These are phyloP conservation scores for Zaprionus tsacasi DNA, from an alignment of 1,140 invertebrate species.

Conservation along the genomic window DNA sequence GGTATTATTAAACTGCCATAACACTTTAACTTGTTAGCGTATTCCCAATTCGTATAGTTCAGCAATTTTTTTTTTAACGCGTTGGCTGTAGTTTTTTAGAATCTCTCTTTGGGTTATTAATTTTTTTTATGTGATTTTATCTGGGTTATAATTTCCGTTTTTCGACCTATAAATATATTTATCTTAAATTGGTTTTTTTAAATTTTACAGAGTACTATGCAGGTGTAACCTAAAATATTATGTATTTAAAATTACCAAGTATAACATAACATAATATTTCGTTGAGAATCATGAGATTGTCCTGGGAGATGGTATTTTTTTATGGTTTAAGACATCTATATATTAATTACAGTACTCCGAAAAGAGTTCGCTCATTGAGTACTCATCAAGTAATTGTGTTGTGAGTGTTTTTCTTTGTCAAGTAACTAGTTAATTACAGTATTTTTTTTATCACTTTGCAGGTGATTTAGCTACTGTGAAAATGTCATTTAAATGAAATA, in stretches of 20 bases:
- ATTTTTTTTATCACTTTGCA: not conserved
- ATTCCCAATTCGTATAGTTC: not conserved
- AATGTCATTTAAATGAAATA: conserved; percentile 13
- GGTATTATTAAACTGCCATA: too few relatives aligned
- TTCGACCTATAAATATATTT: conserved; percentile 82
- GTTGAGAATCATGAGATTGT: too few relatives aligned
- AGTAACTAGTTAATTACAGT: too few relatives aligned
- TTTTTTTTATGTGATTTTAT: conserved; percentile 84
- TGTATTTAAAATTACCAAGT: too few relatives aligned
- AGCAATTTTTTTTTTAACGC: not conserved
- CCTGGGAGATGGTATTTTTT: too few relatives aligned
- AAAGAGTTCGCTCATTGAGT: too few relatives aligned
- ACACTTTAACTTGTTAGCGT: too few relatives aligned
- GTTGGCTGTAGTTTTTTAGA: conserved; percentile 31
- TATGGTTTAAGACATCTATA: too few relatives aligned
- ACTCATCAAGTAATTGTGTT: too few relatives aligned
- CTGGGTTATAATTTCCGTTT: conserved; percentile 44
- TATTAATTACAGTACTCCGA: too few relatives aligned
- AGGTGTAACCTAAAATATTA: conserved; percentile 4
- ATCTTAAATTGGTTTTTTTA: conserved; percentile 86
- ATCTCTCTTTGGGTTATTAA: conserved; percentile 1
- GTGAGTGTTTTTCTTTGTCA: too few relatives aligned
- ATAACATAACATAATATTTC: too few relatives aligned
- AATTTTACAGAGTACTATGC: conserved; percentile 4
- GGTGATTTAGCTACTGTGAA: conserved; percentile 4